Evolutionary conservation across 2,797 vertebrate species (phyloP), one percentile per base, ranked within the genome.

Genomic region (Channallabes apus): DNA sequence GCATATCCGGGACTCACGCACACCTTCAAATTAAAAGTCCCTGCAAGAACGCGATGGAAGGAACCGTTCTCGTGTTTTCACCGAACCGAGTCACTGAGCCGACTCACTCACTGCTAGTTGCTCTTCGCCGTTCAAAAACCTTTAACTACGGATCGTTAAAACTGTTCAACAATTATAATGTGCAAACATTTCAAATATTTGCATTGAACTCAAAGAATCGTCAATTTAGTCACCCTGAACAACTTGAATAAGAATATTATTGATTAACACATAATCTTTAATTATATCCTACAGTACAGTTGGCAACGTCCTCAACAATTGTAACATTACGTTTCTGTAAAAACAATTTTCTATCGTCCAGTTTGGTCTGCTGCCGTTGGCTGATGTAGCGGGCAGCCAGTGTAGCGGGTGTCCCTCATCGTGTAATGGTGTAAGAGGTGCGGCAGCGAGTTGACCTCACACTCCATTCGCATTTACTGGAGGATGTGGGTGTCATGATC

Each of bases 11-110:
- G 78, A 58, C 27, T 5, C 9, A 38, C 27, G 5, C 9, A 38
- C 15, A 56, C 2, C 20, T 68, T 9, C 71, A 86, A 71, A 62
- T 62, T 51, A 83, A 86, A 86, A 86, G 85, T 77, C 71, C 61
- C 59, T 61, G 17, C 15, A 76, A 24, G 20, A 6, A 32, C n/a
- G 18, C 1, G 3, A 56, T 5, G 27, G 35, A 46, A 72, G 4
- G n/a, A 27, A 54, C 18, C 46, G 11, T 51, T 18, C 17, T 35
- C 9, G 4, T 4, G 20, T 59, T 59, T 77, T 59, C 14, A 22
- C 12, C 38, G 56, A 78, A 38, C 29, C 15, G 24, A 27, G 2
- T 76, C 72, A 54, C 71, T 8, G 59, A 12, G 73, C 15, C 69
- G 38, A n/a, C 0, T 2, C 18, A 14, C 51, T 72, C 1, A 72